Percentiles rank a stretch among this genome's conserved stretches.
Evolutionary conservation across 2,888 invertebrate genomes (phyloP).

Genomic region (Callyntrura guangdongensis): DNA sequence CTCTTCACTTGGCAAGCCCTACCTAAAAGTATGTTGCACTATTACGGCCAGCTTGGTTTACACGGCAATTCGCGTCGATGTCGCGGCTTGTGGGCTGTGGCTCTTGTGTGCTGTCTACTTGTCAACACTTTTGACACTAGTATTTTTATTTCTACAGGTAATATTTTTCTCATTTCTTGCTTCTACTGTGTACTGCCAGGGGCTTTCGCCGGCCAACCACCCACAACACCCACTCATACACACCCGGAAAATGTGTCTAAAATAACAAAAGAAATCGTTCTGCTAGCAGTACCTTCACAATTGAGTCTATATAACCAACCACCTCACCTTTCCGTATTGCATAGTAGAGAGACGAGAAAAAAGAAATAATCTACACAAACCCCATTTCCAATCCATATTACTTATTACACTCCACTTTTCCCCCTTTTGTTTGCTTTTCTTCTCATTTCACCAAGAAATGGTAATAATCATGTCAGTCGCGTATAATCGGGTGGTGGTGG

Average conservation of each 20-base stretch:
- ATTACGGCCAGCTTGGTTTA: neutral
- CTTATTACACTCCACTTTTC: slow-evolving; percentile 25
- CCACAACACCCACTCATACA: neutral
- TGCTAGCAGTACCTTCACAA: no score
- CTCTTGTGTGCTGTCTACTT: slow-evolving; percentile 67
- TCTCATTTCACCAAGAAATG: slow-evolving; percentile 28
- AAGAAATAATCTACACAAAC: neutral
- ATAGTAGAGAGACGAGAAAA: no score
- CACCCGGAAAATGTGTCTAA: neutral
- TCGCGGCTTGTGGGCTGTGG: neutral
- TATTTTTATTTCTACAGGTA: slow-evolving; percentile 75
- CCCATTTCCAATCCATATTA: slow-evolving; percentile 4
- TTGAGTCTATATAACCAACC: neutral
- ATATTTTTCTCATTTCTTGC: slow-evolving; percentile 65
- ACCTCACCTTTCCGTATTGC: neutral
- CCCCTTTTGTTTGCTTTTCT: slow-evolving; percentile 43
- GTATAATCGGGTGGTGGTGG: neutral
- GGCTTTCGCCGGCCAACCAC: neutral
- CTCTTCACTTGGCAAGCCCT: neutral
- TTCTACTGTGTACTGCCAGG: slow-evolving; percentile 11
- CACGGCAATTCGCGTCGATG: neutral
- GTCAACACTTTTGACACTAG: slow-evolving; percentile 78
- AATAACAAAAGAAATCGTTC: no score
- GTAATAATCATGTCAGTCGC: neutral
- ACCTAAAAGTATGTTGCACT: neutral